Conservation (phyloP, 2,797 vertebrate genomes). For the Xiphorhynchus erythropygius region DNA sequence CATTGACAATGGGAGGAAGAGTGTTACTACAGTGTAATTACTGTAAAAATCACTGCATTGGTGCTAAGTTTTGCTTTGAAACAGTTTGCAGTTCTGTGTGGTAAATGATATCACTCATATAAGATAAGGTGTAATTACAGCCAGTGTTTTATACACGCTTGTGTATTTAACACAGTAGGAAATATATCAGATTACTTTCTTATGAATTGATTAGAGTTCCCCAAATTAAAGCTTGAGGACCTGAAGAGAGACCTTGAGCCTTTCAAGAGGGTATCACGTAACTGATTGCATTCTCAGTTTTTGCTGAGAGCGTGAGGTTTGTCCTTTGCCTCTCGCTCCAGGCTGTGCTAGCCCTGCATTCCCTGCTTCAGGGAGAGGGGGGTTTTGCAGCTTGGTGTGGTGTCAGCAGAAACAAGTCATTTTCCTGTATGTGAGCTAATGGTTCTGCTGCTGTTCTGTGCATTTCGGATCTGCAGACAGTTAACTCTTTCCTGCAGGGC, state of each 20-base stretch:
- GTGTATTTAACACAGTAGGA: neutral
- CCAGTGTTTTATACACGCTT: neutral
- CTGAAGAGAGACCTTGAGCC: neutral
- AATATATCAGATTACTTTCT: neutral
- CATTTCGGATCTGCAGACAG: neutral
- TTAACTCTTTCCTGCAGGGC: constrained; percentile 11
- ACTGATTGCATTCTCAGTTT: neutral
- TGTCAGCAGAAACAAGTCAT: constrained; percentile 42
- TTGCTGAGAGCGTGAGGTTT: neutral
- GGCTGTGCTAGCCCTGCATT: neutral
- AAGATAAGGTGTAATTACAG: neutral
- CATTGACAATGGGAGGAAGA: neutral
- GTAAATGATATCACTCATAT: neutral
- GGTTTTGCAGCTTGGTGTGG: neutral
- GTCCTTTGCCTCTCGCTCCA: neutral
- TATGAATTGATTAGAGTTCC: neutral
- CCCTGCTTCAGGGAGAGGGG: neutral
- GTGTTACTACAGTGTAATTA: neutral
- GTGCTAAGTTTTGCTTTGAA: neutral
- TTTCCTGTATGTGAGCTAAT: neutral
- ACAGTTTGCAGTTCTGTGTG: neutral
- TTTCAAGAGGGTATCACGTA: neutral
- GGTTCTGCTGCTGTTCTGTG: constrained; percentile 8
- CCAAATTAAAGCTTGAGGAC: neutral
- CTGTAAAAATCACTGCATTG: neutral